phyloP scores from a whole-genome alignment of 1,140 invertebrate species.

The Bombus soroeensis region DNA sequence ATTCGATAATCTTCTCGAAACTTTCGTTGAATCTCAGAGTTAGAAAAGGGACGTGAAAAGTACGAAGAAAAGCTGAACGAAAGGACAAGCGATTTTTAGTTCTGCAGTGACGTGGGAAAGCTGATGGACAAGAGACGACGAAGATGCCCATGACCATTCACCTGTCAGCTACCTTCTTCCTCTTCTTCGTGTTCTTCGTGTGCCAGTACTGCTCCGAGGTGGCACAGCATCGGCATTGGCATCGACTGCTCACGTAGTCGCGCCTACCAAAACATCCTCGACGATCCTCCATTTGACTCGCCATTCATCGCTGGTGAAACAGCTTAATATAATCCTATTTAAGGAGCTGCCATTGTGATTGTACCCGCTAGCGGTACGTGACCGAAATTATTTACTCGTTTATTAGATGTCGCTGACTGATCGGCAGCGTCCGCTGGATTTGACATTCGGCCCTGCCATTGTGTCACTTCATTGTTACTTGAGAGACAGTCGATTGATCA shows the following conservation, averaged over 20 bases:
- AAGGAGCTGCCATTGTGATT: constrained; percentile 74
- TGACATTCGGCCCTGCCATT: constrained; percentile 1
- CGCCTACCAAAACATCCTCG: constrained; percentile 82
- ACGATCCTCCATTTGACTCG: constrained; percentile 81
- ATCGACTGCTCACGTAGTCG: constrained; percentile 70
- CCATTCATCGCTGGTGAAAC: constrained; percentile 79
- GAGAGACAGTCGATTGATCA: background rate
- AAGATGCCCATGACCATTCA: constrained; percentile 77
- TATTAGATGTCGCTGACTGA: constrained; percentile 74
- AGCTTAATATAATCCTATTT: constrained; percentile 84
- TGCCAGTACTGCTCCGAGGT: constrained; percentile 40
- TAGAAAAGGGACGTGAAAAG: constrained; percentile 29
- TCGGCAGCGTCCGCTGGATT: constrained; percentile 27
- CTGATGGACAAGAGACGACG: constrained; percentile 50
- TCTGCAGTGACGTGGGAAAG: constrained; percentile 72
- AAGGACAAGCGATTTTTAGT: constrained; percentile 30
- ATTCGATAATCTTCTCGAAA: constrained; percentile 12
- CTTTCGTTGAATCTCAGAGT: constrained; percentile 27
- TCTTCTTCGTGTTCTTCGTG: constrained; percentile 54
- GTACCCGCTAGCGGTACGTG: constrained; percentile 75
- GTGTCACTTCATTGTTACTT: constrained; percentile 8
- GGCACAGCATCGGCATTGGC: constrained; percentile 65
- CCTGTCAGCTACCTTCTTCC: constrained; percentile 77
- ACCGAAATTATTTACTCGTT: constrained; percentile 83
- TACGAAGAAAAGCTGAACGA: constrained; percentile 27